A percentile compares a stretch with the other conserved stretches of the same genome.
phyloP scores from a whole-genome alignment of 2,797 vertebrate species.

The Sylvia borin region DNA sequence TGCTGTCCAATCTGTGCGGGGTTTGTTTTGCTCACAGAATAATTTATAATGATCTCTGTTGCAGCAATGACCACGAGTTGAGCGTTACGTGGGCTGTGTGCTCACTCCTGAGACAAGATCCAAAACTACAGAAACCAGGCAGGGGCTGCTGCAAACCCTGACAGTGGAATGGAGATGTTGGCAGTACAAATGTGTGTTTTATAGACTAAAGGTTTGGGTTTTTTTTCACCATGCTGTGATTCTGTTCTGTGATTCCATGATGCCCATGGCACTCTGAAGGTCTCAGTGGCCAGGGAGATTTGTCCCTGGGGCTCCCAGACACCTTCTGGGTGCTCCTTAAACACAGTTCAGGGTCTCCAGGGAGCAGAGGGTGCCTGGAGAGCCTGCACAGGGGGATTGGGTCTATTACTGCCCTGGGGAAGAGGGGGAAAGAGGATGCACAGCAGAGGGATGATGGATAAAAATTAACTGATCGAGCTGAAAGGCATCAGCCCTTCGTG shows the following conservation, averaged over 20 bases:
- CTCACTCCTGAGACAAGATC: not conserved
- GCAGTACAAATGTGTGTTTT: fast-evolving
- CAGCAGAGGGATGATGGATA: not conserved
- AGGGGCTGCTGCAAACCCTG: not conserved
- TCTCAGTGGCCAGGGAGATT: fast-evolving
- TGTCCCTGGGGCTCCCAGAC: not conserved
- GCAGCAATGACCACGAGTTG: not conserved
- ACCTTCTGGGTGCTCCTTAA: not conserved
- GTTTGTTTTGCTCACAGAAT: not conserved
- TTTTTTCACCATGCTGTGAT: not conserved
- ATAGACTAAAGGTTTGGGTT: fast-evolving
- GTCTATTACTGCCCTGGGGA: fast-evolving
- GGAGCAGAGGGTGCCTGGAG: not conserved
- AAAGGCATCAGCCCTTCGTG: not conserved
- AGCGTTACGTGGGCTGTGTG: not conserved
- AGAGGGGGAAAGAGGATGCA: not conserved
- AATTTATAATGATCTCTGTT: not conserved
- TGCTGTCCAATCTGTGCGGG: not conserved
- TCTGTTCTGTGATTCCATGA: not conserved
- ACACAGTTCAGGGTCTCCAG: not conserved
- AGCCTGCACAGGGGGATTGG: not conserved
- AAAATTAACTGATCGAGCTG: not conserved
- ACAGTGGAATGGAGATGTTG: not conserved
- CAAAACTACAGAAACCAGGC: not conserved
- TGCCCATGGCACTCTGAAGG: not conserved